phyloP scores from a whole-genome alignment of 2,888 invertebrate genomes.

The Herminia tarsipennalis region DNA sequence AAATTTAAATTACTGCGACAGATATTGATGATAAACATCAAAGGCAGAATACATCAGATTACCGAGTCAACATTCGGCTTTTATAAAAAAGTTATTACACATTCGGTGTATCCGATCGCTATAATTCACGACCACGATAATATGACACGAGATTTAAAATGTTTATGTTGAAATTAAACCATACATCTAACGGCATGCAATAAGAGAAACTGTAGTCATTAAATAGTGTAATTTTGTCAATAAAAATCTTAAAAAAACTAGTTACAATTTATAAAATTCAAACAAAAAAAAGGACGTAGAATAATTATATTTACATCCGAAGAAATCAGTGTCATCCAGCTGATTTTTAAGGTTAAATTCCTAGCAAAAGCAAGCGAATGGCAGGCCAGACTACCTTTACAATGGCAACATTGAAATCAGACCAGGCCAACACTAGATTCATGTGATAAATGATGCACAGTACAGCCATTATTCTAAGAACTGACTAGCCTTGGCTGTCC shows the following conservation, averaged over 20 bases:
- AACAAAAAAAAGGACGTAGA: too few relatives aligned
- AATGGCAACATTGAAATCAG: conserved; percentile 70
- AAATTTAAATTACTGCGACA: conserved; percentile 4
- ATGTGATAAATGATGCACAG: conserved; percentile 64
- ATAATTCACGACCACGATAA: conserved; percentile 8
- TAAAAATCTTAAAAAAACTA: background rate
- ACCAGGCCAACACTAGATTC: conserved; percentile 66
- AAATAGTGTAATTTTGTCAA: background rate
- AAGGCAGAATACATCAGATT: conserved; percentile 7
- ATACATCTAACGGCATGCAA: background rate
- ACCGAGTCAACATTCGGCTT: background rate
- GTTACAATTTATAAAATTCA: too few relatives aligned
- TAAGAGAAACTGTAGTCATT: background rate
- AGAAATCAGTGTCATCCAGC: conserved; percentile 16
- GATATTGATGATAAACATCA: conserved; percentile 13
- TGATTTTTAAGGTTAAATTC: conserved; percentile 41
- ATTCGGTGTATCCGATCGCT: background rate
- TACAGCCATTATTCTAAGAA: conserved; percentile 22
- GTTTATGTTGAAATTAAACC: background rate
- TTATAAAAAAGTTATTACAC: background rate
- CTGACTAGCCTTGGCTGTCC: conserved; percentile 33
- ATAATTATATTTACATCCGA: too few relatives aligned
- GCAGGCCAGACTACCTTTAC: conserved; percentile 56
- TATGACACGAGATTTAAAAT: background rate
- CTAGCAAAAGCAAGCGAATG: conserved; percentile 62